Base-by-base conservation (phyloP, 2,888 invertebrate species). In the Heteropelma amictum region DNA sequence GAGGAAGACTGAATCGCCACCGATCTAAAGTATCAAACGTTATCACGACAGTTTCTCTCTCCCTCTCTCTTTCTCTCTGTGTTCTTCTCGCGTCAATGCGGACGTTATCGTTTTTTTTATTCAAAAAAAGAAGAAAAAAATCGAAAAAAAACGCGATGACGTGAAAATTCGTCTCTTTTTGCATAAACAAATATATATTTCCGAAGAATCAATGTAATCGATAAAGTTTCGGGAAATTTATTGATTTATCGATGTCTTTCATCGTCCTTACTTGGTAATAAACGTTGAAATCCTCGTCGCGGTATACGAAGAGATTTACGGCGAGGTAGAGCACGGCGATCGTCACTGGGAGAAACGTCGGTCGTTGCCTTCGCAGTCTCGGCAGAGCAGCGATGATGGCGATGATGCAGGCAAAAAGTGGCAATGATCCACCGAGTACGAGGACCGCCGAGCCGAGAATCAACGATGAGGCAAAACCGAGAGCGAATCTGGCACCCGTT, bases 1-100 rank as follows among this genome's bases (percentile, higher is more conserved):
- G 49, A 97, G 91, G 79, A 97, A 93, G 0, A 97, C 91, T 54
- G 93, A 90, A 88, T 96, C 96, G 78, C 95, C 95, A 77, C 93
- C 90, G 68, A 96, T 89, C 97, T 97, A 91, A 14, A 58, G 68
- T 40, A 89, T 89, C 45, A 79, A 26, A 38, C 0, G 7, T 28
- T 19, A 14, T 54, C 21, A 6, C 17, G 5, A 35, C 12, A 19
- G 12, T 56, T 33, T 42, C 28, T 12, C 7, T 30, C 5, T 23
- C 3, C 26, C 23, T 40, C 8, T 26, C 10, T 26, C 14, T 35
- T 4, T 51, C 7, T 5, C 19, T 26, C 7, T 3, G 12, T n/a
- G 12, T 12, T 0, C n/a, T 12, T 26, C n/a, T n/a, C n/a, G n/a
- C 4, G 10, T 49, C 7, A 26, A 26, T 23, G 47, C n/a, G 12